A percentile compares a stretch with the other conserved stretches of the same genome.
Evolutionary conservation across 2,113 vertebrate species (phyloP).

Genomic region (Malurus elegans): DNA sequence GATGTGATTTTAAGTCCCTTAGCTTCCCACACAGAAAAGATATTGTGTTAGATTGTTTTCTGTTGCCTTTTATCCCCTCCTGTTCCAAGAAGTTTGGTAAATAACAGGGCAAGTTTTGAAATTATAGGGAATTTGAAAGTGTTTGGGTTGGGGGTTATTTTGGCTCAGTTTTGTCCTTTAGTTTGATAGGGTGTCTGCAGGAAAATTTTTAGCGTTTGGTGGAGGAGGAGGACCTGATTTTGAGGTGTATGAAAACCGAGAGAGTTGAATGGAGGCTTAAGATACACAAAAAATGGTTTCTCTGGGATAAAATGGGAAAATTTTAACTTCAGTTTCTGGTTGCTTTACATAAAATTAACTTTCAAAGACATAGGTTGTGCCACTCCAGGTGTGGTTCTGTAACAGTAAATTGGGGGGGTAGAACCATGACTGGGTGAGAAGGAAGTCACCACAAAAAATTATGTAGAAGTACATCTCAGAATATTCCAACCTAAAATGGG

Average conservation of each 20-base stretch:
- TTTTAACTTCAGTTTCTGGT: not conserved
- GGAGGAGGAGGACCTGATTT: not conserved
- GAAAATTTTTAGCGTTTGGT: not conserved
- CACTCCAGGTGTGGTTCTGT: not conserved
- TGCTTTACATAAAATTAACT: not conserved
- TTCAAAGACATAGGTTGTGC: not conserved
- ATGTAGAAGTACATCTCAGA: not conserved
- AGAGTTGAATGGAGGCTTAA: not conserved
- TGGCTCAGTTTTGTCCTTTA: not conserved
- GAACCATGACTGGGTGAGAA: not conserved
- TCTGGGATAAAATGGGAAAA: not conserved
- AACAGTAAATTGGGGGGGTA: not conserved
- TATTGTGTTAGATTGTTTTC: constrained; percentile 12
- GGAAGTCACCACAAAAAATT: not conserved
- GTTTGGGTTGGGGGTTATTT: not conserved
- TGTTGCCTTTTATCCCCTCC: not conserved
- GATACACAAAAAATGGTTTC: not conserved
- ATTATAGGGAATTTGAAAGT: not conserved
- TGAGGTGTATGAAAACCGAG: not conserved
- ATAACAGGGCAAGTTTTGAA: constrained; percentile 21
- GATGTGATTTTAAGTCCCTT: constrained; percentile 45
- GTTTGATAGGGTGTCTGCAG: not conserved
- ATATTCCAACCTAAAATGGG: not conserved
- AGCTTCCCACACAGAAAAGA: constrained; percentile 33
- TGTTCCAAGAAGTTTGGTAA: not conserved